Evolutionary conservation across 2,113 vertebrate genomes (phyloP).

Genomic region (Malurus cyaneus): DNA sequence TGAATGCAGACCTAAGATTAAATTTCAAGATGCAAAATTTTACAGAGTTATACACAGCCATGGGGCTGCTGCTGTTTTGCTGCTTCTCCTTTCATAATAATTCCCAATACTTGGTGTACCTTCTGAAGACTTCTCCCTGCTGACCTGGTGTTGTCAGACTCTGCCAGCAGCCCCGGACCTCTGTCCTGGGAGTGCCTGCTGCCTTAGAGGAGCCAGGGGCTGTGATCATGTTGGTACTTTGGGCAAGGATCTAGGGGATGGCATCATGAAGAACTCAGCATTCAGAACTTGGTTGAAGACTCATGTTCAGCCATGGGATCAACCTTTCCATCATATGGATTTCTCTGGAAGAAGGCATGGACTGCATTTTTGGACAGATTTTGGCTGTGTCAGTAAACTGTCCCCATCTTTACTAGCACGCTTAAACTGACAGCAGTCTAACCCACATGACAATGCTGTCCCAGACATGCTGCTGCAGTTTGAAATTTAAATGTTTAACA

Average conservation of each 20-base stretch:
- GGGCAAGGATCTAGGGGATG: background rate
- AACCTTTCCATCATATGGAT: background rate
- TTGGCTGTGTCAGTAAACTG: background rate
- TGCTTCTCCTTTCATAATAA: background rate
- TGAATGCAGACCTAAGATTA: background rate
- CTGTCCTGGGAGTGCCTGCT: background rate
- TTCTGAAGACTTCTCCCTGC: background rate
- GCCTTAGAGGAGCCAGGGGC: background rate
- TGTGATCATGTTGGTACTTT: accelerated
- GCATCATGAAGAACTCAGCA: background rate
- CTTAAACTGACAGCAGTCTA: background rate
- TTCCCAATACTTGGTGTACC: accelerated
- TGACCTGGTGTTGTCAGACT: background rate
- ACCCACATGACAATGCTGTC: accelerated
- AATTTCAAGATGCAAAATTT: background rate
- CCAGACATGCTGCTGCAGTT: background rate
- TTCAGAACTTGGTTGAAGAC: background rate
- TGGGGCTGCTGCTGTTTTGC: background rate
- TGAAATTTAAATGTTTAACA: background rate
- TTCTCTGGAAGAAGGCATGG: background rate
- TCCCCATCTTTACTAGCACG: background rate
- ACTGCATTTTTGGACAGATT: background rate
- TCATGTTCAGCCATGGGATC: background rate
- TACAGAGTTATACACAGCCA: background rate
- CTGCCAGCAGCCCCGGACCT: background rate